Base-by-base conservation (phyloP, 2,113 vertebrate species). In the Nycticorax nycticorax region DNA sequence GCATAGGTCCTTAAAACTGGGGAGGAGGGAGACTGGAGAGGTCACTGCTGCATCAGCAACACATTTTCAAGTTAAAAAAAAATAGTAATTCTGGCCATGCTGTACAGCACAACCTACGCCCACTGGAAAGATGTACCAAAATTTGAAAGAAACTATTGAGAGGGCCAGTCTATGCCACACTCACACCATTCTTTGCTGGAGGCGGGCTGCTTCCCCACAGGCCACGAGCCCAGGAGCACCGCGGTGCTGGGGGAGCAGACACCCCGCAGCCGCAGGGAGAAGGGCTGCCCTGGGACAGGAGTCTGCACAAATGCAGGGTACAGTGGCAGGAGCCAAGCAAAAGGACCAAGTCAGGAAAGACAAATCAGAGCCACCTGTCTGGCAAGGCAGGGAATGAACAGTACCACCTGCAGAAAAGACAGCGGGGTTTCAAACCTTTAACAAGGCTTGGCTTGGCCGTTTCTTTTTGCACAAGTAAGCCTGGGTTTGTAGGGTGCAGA, bases 281-380 rank as follows among this genome's bases (percentile, higher is more conserved):
- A 43, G 10, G 32, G 56, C n/a, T 57, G 32, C 11, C 6, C 3
- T 1, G 8, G 37, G n/a, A 4, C 43, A 76, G 14, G 8, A 19
- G 10, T 57, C 5, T 12, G 11, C 55, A 14, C 4, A 4, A 73
- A 73, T 13, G 28, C 37, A 24, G 21, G 21, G 15, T 33, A 21
- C 3, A 0, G 56, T 3, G 1, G 50, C 30, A 53, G 59, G 16
- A 59, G 20, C 12, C 2, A 0, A 68, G n/a, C 39, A 47, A n/a
- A 85, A 60, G 45, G 45, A 80, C 22, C 3, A 5, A 1, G 7
- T 12, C 32, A 28, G 20, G 14, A 8, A 62, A 57, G 27, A 62
- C 14, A 55, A 69, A 52, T 14, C 24, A 5, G 35, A 39, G 32
- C 22, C 7, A 6, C 11, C 8, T 0, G 1, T 20, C 12, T 43